These are phyloP conservation scores for Castor canadensis DNA, from an alignment of 2,113 vertebrate species.

Conservation along the genomic window DNA sequence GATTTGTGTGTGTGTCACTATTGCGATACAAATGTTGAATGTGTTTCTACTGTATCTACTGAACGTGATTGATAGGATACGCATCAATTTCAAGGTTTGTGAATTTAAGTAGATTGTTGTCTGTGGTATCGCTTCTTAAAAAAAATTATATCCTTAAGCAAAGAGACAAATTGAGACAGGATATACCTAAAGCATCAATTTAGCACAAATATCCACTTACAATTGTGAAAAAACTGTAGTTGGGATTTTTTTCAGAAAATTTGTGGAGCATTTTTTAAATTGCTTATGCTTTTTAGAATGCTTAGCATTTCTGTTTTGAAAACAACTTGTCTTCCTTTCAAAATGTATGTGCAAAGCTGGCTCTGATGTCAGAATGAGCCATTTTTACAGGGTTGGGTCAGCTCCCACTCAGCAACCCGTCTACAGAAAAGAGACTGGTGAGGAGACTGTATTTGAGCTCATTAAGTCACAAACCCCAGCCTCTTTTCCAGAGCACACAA, in stretches of 20 bases:
- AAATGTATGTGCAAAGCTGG: slow-evolving; percentile 41
- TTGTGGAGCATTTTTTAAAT: slow-evolving; percentile 71
- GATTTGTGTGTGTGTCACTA: slow-evolving; percentile 72
- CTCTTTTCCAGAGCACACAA: background rate
- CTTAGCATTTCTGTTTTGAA: slow-evolving; percentile 75
- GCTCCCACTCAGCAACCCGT: slow-evolving; percentile 9
- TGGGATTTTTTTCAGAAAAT: slow-evolving; percentile 79
- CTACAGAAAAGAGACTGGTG: background rate
- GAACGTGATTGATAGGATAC: slow-evolving; percentile 84
- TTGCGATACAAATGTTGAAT: slow-evolving; percentile 82
- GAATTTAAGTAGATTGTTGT: slow-evolving; percentile 86
- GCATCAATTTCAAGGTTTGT: slow-evolving; percentile 85
- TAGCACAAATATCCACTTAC: slow-evolving; percentile 81
- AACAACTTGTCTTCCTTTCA: slow-evolving; percentile 73
- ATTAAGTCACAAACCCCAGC: background rate
- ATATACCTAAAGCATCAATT: slow-evolving; percentile 84
- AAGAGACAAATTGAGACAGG: slow-evolving; percentile 79
- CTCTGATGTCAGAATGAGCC: slow-evolving; percentile 41
- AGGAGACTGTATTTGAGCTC: background rate
- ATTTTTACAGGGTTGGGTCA: slow-evolving; percentile 10
- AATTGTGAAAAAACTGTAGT: slow-evolving; percentile 67
- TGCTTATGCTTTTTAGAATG: slow-evolving; percentile 69
- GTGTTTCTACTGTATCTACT: slow-evolving; percentile 80
- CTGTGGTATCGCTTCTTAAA: slow-evolving; percentile 75
- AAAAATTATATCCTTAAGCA: slow-evolving; percentile 81